Evolutionary conservation across 2,113 vertebrate species (phyloP).

Genomic region (Nesogale talazaci): DNA sequence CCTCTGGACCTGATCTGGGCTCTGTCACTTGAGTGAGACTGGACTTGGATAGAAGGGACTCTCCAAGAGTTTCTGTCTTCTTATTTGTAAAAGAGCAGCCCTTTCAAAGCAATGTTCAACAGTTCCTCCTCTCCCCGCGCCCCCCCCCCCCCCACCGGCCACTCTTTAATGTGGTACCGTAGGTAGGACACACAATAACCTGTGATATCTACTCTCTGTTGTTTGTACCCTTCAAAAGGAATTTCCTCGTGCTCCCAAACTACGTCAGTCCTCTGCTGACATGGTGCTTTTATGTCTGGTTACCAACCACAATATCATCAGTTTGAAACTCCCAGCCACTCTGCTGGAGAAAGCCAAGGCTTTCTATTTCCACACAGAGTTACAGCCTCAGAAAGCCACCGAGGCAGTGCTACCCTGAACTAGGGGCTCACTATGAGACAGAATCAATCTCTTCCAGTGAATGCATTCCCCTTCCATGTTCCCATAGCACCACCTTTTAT

Average conservation of each 20-base stretch:
- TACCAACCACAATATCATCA: too few species aligned
- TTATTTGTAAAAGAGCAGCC: background rate
- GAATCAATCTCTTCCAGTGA: too few species aligned
- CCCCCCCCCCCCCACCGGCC: too few species aligned
- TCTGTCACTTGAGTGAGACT: background rate
- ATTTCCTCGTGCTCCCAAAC: background rate
- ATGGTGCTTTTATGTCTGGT: too few species aligned
- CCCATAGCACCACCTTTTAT: background rate
- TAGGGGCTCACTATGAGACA: too few species aligned
- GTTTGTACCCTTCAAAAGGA: background rate
- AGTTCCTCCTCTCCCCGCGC: constrained; percentile 35
- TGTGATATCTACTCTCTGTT: background rate
- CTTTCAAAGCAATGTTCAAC: background rate
- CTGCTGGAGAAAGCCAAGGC: too few species aligned
- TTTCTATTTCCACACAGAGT: too few species aligned
- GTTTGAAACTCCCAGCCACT: too few species aligned
- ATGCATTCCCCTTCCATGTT: background rate
- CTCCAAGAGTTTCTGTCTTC: background rate
- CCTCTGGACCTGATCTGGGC: background rate
- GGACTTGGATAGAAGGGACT: background rate
- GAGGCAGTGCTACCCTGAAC: too few species aligned
- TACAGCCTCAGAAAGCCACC: too few species aligned
- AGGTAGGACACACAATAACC: background rate
- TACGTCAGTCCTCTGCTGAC: background rate
- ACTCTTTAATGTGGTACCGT: background rate